These are phyloP conservation scores for Exocentrus adspersus DNA, from an alignment of 2,888 invertebrate genomes.

Conservation along the genomic window DNA sequence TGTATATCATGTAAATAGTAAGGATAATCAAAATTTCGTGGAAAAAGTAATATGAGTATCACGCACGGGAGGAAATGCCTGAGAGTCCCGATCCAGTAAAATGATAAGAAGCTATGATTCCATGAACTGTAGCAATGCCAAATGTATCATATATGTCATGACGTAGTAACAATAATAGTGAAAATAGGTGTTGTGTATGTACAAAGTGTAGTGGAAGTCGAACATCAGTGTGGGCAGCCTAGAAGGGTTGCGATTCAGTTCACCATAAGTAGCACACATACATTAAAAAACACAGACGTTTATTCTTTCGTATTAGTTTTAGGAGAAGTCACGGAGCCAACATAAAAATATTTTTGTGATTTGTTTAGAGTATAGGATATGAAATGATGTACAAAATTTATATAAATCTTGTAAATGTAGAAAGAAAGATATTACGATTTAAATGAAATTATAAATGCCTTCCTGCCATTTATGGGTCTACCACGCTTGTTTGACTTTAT, in stretches of 20 bases:
- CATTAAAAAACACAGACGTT: slow-evolving; percentile 50
- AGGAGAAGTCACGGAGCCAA: slow-evolving; percentile 59
- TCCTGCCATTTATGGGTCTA: slow-evolving; percentile 73
- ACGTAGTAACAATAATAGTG: slow-evolving; percentile 59
- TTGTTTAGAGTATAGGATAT: slow-evolving; percentile 64
- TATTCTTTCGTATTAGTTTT: slow-evolving; percentile 53
- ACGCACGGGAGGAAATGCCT: slow-evolving; percentile 1
- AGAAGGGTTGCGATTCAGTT: slow-evolving; percentile 49
- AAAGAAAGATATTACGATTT: slow-evolving; percentile 61
- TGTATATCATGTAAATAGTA: slow-evolving; percentile 24
- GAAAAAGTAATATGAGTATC: slow-evolving; percentile 2
- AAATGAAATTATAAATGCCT: slow-evolving; percentile 68
- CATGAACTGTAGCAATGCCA: slow-evolving; percentile 61
- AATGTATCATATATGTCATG: slow-evolving; percentile 63
- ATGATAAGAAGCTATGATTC: slow-evolving; percentile 46
- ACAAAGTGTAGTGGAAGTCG: slow-evolving; percentile 61
- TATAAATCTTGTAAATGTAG: slow-evolving; percentile 64
- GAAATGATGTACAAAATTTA: slow-evolving; percentile 67
- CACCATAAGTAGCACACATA: slow-evolving; percentile 56
- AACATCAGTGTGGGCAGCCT: slow-evolving; percentile 48
- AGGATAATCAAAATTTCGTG: slow-evolving; percentile 21
- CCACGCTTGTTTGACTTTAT: slow-evolving; percentile 63
- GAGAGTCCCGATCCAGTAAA: slow-evolving; percentile 13
- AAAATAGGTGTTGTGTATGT: slow-evolving; percentile 62
- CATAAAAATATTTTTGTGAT: slow-evolving; percentile 66